Percentiles rank a stretch among this genome's conserved stretches.
These are phyloP conservation scores for Lasioglossum zephyrum DNA, from an alignment of 2,888 invertebrate species.

Conservation along the genomic window DNA sequence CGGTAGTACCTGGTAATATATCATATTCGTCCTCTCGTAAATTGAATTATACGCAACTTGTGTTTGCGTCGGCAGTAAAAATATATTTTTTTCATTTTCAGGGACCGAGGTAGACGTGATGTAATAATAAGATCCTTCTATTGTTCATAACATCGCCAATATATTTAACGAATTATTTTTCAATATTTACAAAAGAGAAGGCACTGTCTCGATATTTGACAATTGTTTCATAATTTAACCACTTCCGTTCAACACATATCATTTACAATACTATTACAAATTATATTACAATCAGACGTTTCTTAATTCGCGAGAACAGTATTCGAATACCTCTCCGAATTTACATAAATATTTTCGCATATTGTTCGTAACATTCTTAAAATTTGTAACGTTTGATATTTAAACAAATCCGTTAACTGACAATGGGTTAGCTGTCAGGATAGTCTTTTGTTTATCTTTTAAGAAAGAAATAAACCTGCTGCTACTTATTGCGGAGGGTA, in stretches of 20 bases:
- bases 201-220: constrained; percentile 69
- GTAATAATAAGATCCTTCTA: constrained; percentile 21
- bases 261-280: constrained; percentile 56
- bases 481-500: constrained; percentile 6
- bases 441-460: not conserved
- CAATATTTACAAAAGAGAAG: constrained; percentile 77
- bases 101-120: not conserved
- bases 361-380: constrained; percentile 41
- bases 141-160: constrained; percentile 76
- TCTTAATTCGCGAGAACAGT: constrained; percentile 5
- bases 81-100: not conserved
- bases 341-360: constrained; percentile 37
- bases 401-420: constrained; percentile 4
- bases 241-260: constrained; percentile 37
- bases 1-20: not conserved
- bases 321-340: constrained; percentile 21
- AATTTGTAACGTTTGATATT: constrained; percentile 31
- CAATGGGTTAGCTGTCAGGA: not conserved
- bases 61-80: not conserved
- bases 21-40: not conserved
- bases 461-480: not conserved
- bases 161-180: constrained; percentile 80
- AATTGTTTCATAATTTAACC: constrained; percentile 25
- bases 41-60: not conserved
- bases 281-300: constrained; percentile 39